Base-by-base conservation (phyloP, 2,888 invertebrate genomes). In the Polydrusus pterygomalis region DNA sequence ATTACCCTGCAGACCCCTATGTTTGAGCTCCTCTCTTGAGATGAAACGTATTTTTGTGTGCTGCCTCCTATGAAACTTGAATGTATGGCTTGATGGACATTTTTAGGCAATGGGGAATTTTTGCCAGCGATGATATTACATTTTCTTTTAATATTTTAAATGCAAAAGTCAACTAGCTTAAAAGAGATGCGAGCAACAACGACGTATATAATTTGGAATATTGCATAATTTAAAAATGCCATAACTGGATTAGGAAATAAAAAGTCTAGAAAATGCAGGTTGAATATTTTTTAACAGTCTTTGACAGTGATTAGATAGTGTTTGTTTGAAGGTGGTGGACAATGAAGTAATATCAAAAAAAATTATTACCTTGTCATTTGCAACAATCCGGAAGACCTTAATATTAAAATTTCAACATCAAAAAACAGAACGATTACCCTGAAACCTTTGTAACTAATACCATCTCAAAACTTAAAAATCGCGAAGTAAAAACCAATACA, bases 31-130 rank as follows among this genome's bases (percentile, higher is more conserved):
- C 38, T 25, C 25, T 30, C 30, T 25, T 49, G 64, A 64, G 30
- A 64, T 49, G 49, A 30, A 17, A 18, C 15, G 15, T 30, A 25
- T 49, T 64, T 64, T 64, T 64, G 64, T 49, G 49, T 38, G 17
- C 18, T 11, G 34, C 11, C 58, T 38, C 18, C 13, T 38, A 38
- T 58, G 15, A 60, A 60, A 38, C 58, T 60, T 60, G 58, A 17
- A 60, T 34, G 38, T 40, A 60, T 38, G 58, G 18, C 58, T 60
- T 38, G 58, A 60, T 40, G 18, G 58, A 17, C 11, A 17, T 38
- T 60, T n/a, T 60, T 38, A 60, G 58, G 9, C 38, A 38, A 7
- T 38, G 18, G 38, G 18, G 38, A 60, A 60, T 60, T 34, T 38
- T 38, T 10, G 58, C 38, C 30, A 17, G 38, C 15, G 34, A 34